A percentile compares a stretch with the other conserved stretches of the same genome.
These are phyloP conservation scores for Bombyx mandarina DNA, from an alignment of 1,140 invertebrate species.

Conservation along the genomic window DNA sequence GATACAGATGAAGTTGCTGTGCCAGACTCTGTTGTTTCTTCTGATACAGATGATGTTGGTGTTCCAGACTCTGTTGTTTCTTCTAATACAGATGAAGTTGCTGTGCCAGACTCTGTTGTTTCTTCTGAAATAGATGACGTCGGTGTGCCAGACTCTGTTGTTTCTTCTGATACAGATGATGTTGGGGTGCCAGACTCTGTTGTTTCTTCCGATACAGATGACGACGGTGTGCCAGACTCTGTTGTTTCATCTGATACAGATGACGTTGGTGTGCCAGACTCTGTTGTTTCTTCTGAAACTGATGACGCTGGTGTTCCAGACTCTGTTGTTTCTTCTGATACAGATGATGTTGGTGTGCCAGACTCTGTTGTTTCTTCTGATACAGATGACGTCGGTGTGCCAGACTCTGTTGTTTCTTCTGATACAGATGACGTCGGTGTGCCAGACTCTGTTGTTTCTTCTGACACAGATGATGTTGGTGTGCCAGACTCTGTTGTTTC, in stretches of 20 bases:
- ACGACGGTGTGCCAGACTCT: too few relatives aligned
- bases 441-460: conserved; percentile 12
- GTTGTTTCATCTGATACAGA: too few relatives aligned
- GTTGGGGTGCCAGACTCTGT: neutral
- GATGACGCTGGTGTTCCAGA: conserved; percentile 14
- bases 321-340: conserved; percentile 6
- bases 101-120: conserved; percentile 8
- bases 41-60: neutral
- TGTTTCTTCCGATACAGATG: conserved; percentile 10
- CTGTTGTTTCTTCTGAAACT: conserved; percentile 14
- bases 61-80: conserved; percentile 1
- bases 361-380: conserved; percentile 14
- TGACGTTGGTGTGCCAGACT: neutral
- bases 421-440: conserved; percentile 8
- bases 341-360: neutral
- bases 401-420: conserved; percentile 9
- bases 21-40: conserved; percentile 1
- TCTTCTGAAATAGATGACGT: conserved; percentile 10
- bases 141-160: conserved; percentile 1
- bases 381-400: conserved; percentile 13
- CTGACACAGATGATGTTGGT: conserved; percentile 21
- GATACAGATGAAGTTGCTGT: neutral
- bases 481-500: conserved; percentile 8
- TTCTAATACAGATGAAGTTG: conserved; percentile 7
- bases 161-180: neutral